Evolutionary conservation across 2,888 invertebrate species (phyloP).

Genomic region (Girardia tigrina): DNA sequence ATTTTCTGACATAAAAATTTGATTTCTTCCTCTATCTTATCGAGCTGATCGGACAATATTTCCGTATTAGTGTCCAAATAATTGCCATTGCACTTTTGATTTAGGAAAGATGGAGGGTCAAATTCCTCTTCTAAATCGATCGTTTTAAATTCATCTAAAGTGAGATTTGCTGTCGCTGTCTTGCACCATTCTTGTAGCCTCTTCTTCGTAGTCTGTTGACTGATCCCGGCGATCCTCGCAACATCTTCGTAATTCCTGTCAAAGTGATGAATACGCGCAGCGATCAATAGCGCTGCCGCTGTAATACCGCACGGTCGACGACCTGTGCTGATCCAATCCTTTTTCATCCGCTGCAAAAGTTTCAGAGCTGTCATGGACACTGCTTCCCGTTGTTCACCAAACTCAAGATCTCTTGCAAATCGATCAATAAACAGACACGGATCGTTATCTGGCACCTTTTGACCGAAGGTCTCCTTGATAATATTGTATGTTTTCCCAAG

Average conservation of each 20-base stretch:
- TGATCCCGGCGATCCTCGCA: conserved; percentile 59
- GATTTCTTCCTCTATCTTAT: not conserved
- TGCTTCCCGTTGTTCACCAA: conserved; percentile 78
- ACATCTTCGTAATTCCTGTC: conserved; percentile 71
- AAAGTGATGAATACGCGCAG: conserved; percentile 79
- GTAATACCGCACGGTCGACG: conserved; percentile 88
- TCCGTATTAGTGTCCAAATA: not conserved
- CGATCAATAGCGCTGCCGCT: conserved; percentile 89
- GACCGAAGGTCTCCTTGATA: not conserved
- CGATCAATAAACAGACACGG: conserved; percentile 86
- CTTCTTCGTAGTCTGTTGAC: conserved; percentile 34
- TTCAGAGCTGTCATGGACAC: conserved; percentile 84
- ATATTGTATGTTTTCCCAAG: conserved; percentile 70
- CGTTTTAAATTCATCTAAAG: conserved; percentile 87
- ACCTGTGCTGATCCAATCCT: conserved; percentile 89
- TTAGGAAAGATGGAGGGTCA: conserved; percentile 86
- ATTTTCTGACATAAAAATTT: not conserved
- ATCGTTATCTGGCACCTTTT: conserved; percentile 56
- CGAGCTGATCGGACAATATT: not conserved
- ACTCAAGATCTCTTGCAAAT: conserved; percentile 78
- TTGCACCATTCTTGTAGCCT: conserved; percentile 77
- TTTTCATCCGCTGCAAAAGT: conserved; percentile 87
- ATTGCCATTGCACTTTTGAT: not conserved
- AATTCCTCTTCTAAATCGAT: conserved; percentile 88
- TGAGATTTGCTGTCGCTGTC: conserved; percentile 82